Conservation (phyloP, 2,797 vertebrate species). For the Chiroxiphia lanceolata region DNA sequence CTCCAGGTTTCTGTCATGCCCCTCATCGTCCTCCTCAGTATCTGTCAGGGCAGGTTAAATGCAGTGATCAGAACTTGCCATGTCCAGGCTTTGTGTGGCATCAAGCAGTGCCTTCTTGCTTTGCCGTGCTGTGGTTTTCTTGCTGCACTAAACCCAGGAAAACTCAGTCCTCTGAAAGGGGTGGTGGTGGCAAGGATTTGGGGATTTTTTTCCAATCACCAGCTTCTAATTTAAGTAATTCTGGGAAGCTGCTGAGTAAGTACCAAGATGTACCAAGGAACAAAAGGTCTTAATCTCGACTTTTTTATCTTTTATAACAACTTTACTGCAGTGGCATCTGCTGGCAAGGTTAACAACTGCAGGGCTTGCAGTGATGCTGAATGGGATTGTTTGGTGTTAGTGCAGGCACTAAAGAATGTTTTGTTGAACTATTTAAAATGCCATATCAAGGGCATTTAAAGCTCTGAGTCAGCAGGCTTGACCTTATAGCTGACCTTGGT, state of each 20-base stretch:
- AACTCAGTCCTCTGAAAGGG: neutral
- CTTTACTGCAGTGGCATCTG: constrained; percentile 12
- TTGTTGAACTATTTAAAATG: neutral
- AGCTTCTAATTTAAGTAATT: neutral
- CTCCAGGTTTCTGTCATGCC: rapidly evolving
- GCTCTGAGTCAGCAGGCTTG: neutral
- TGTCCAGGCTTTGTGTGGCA: neutral
- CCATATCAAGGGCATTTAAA: neutral
- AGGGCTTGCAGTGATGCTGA: neutral
- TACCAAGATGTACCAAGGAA: rapidly evolving
- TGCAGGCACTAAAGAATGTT: neutral
- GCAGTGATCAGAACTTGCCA: neutral
- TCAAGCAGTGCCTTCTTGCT: neutral
- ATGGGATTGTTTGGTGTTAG: neutral
- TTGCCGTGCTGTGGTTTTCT: neutral
- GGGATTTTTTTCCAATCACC: neutral
- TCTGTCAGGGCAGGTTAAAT: neutral
- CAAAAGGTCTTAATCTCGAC: neutral
- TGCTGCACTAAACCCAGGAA: neutral
- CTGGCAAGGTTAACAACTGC: constrained; percentile 15
- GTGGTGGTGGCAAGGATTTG: neutral
- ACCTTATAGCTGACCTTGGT: neutral
- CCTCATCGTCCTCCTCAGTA: rapidly evolving
- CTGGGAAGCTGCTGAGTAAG: neutral
- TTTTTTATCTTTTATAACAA: neutral